A percentile compares a stretch with the other conserved stretches of the same genome.
Evolutionary conservation across 92 coral and sea anemone genomes (phyloP).

Genomic region (Parazoanthus darwini): DNA sequence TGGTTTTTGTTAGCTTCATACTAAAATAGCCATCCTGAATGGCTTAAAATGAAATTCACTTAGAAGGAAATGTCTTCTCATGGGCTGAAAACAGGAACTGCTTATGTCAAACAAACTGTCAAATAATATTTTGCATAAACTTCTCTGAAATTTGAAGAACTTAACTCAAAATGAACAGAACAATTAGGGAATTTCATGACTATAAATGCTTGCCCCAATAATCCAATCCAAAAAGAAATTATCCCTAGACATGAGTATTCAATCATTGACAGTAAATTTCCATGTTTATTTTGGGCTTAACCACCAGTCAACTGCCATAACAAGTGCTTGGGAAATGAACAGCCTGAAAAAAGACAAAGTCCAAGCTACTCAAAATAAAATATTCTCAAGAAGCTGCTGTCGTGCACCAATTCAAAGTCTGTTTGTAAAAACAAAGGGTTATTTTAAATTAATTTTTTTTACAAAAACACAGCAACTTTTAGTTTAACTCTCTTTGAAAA

Average conservation of each 20-base stretch:
- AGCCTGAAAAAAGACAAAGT: background rate
- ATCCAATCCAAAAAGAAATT: background rate
- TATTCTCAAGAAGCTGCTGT: background rate
- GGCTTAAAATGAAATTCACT: slow-evolving; percentile 10
- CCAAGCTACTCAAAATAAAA: background rate
- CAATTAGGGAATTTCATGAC: background rate
- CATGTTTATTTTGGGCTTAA: slow-evolving; percentile 21
- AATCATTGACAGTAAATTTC: background rate
- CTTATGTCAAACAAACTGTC: slow-evolving; percentile 16
- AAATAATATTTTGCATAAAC: background rate
- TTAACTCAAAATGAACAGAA: background rate
- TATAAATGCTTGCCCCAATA: background rate
- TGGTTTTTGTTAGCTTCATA: background rate
- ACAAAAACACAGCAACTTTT: background rate
- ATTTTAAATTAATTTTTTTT: background rate
- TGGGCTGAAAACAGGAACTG: background rate
- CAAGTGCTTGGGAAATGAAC: slow-evolving; percentile 42
- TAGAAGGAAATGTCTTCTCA: slow-evolving; percentile 7
- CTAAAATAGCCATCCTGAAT: background rate
- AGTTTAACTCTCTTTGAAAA: background rate
- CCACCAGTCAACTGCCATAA: slow-evolving; percentile 1
- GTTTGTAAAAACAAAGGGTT: no score
- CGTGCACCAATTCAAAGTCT: no score
- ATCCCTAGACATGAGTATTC: background rate
- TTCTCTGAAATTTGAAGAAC: slow-evolving; percentile 15